phyloP scores from a whole-genome alignment of 2,113 vertebrate species.

The Alethe castanea region DNA sequence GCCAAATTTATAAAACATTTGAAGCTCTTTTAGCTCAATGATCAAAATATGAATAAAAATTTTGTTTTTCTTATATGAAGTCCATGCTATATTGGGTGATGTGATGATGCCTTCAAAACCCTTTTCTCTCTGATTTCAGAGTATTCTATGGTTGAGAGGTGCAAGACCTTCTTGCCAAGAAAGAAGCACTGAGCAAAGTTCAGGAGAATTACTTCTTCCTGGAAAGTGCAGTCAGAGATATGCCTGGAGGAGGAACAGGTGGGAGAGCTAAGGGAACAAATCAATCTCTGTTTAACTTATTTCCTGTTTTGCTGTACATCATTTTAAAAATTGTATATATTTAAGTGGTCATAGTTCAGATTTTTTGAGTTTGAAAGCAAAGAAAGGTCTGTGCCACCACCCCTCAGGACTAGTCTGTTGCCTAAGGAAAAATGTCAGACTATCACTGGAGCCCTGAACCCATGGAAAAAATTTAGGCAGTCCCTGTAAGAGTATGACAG shows the following conservation, averaged over 20 bases:
- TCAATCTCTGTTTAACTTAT: background rate
- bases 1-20: background rate
- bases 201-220: background rate
- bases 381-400: background rate
- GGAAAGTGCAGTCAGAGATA: background rate
- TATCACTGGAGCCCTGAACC: background rate
- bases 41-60: background rate
- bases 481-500: background rate
- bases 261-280: background rate
- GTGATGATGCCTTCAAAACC: background rate
- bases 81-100: background rate
- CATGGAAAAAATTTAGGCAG: background rate
- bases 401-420: background rate
- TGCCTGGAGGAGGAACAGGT: conserved; percentile 3
- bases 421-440: background rate
- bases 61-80: background rate
- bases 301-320: background rate
- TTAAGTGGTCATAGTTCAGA: background rate
- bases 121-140: background rate
- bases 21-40: background rate
- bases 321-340: background rate
- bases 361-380: background rate
- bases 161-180: background rate
- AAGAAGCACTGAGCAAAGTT: background rate
- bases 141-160: conserved; percentile 37